phyloP scores from a whole-genome alignment of 2,113 vertebrate species.

The Xiphias gladius region DNA sequence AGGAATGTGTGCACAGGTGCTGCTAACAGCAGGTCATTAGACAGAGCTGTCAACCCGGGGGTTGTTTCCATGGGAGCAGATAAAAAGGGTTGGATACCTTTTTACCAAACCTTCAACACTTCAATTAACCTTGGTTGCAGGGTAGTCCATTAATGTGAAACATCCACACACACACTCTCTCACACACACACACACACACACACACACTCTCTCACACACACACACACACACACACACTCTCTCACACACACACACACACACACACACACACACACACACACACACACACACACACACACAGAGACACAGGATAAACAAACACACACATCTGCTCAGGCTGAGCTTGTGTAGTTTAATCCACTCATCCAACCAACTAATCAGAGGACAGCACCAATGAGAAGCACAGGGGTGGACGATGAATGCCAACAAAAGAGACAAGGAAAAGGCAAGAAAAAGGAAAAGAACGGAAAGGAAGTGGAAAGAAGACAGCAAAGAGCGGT shows the following conservation, averaged over 20 bases:
- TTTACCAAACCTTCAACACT: slow-evolving; percentile 37
- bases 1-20: slow-evolving; percentile 30
- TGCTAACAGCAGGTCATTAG: slow-evolving; percentile 53
- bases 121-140: slow-evolving; percentile 46
- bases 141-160: slow-evolving; percentile 19
- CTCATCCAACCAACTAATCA: slow-evolving; percentile 20
- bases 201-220: too few species aligned
- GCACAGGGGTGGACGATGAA: slow-evolving; percentile 48
- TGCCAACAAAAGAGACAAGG: slow-evolving; percentile 1
- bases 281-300: slow-evolving; percentile 34
- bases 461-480: slow-evolving; percentile 15
- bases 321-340: neutral
- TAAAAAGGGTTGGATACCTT: neutral
- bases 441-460: slow-evolving; percentile 4
- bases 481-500: neutral
- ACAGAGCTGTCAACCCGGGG: slow-evolving; percentile 36
- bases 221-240: slow-evolving; percentile 35
- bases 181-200: slow-evolving; percentile 11
- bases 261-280: slow-evolving; percentile 21
- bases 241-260: slow-evolving; percentile 25
- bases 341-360: neutral
- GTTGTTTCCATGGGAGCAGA: slow-evolving; percentile 34
- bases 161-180: slow-evolving; percentile 32
- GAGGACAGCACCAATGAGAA: slow-evolving; percentile 41
- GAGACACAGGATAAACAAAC: slow-evolving; percentile 1